Evolutionary conservation across 2,888 invertebrate species (phyloP).

Genomic region (Nephrotoma appendiculata): DNA sequence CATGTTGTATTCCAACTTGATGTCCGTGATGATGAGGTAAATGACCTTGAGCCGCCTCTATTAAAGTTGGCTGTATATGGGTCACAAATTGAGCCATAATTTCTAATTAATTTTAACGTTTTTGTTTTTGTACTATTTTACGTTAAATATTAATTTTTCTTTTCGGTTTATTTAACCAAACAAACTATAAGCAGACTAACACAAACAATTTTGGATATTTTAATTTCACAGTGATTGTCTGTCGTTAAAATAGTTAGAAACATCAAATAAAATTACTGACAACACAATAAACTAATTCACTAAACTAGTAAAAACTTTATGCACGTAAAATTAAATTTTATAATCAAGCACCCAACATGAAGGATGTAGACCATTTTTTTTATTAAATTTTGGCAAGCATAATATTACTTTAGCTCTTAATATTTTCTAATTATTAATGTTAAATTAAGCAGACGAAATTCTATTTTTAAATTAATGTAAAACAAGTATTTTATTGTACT

Average conservation of each 20-base stretch:
- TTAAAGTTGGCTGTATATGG: slow-evolving; percentile 41
- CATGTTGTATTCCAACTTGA: slow-evolving; percentile 32
- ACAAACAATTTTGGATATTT: not conserved
- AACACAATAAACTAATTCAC: too few relatives aligned
- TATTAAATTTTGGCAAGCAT: not conserved
- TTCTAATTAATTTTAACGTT: not conserved
- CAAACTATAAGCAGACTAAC: not conserved
- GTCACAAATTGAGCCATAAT: slow-evolving; percentile 44
- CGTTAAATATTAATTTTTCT: not conserved
- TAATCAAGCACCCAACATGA: too few relatives aligned
- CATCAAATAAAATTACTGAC: too few relatives aligned
- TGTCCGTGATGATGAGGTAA: slow-evolving; percentile 37
- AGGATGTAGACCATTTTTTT: not conserved
- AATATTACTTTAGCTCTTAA: not conserved
- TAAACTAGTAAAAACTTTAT: too few relatives aligned
- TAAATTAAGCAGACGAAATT: not conserved
- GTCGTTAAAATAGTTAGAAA: not conserved
- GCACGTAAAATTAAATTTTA: too few relatives aligned
- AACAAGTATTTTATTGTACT: not conserved
- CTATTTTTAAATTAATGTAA: not conserved
- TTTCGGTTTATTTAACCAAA: not conserved
- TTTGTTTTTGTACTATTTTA: not conserved
- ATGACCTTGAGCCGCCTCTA: slow-evolving; percentile 41
- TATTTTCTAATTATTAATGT: not conserved
- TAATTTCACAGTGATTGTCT: not conserved